Conservation (phyloP, 1,140 invertebrate species). For the Orchesella cincta region DNA sequence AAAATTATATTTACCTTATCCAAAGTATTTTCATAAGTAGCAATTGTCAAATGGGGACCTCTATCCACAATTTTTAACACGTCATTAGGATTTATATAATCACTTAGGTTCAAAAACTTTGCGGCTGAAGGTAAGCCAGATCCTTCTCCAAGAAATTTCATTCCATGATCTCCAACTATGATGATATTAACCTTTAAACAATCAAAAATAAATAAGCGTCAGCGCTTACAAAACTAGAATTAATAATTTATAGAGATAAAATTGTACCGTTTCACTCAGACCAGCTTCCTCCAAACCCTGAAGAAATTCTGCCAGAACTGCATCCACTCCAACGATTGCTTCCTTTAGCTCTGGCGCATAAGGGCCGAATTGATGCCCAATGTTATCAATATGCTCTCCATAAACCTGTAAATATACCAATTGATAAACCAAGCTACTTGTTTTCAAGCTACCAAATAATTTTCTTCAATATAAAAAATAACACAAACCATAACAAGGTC, state of each 20-base stretch:
- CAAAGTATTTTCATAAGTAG: slow-evolving; percentile 48
- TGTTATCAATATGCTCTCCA: slow-evolving; percentile 52
- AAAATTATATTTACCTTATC: too few species aligned
- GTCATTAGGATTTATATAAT: slow-evolving; percentile 50
- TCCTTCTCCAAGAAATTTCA: slow-evolving; percentile 52
- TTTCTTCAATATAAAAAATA: neutral
- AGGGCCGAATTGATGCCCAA: slow-evolving; percentile 55
- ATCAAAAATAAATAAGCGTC: too few species aligned
- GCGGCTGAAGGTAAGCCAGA: slow-evolving; percentile 40
- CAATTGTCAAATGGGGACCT: slow-evolving; percentile 54
- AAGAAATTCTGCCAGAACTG: slow-evolving; percentile 51
- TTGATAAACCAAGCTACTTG: too few species aligned
- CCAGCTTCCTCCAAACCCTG: slow-evolving; percentile 48
- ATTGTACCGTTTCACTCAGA: slow-evolving; percentile 52
- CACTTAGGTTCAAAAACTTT: slow-evolving; percentile 52
- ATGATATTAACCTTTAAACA: slow-evolving; percentile 57
- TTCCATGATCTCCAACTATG: slow-evolving; percentile 59
- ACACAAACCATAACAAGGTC: slow-evolving; percentile 46
- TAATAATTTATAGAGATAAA: too few species aligned
- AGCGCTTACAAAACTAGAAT: too few species aligned
- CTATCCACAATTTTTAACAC: slow-evolving; percentile 53
- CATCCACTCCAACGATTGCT: slow-evolving; percentile 54
- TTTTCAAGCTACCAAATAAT: too few species aligned
- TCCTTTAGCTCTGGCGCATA: slow-evolving; percentile 51
- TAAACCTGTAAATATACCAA: slow-evolving; percentile 49